phyloP scores from a whole-genome alignment of 2,797 vertebrate species.

The Tangara arthus region DNA sequence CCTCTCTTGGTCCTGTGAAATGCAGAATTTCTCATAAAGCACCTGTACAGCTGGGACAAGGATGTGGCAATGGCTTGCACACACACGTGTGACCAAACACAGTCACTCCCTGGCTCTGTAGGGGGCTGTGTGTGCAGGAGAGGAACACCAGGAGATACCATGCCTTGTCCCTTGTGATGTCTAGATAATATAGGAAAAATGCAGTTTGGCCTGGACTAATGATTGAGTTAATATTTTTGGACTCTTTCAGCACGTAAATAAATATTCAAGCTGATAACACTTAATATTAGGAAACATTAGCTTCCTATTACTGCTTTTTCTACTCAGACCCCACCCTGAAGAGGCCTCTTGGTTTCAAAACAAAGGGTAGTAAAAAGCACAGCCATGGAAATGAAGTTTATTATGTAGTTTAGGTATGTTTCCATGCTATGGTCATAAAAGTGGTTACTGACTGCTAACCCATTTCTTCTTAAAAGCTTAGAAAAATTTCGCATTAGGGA shows the following conservation, averaged over 20 bases:
- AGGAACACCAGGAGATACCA: neutral
- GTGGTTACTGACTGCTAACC: conserved; percentile 44
- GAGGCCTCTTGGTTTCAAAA: conserved; percentile 16
- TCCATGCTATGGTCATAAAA: conserved; percentile 52
- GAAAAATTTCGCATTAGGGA: conserved; percentile 12
- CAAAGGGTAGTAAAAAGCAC: conserved; percentile 3
- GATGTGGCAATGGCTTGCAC: neutral
- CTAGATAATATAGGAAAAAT: neutral
- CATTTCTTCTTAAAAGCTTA: conserved; percentile 44
- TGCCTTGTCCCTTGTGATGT: neutral
- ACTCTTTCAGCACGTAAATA: neutral
- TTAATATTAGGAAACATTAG: neutral
- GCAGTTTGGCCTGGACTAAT: neutral
- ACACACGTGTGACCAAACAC: fast-evolving
- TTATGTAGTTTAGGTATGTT: neutral
- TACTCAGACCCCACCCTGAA: neutral
- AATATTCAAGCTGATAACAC: neutral
- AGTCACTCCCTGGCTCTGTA: neutral
- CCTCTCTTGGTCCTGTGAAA: neutral
- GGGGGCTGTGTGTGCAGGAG: neutral
- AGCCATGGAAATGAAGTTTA: conserved; percentile 16
- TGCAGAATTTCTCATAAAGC: neutral
- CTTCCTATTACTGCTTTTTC: neutral
- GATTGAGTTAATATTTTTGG: neutral
- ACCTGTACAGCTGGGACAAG: neutral